Conservation (phyloP, 2,113 vertebrate genomes). For the Ranitomeya imitator region DNA sequence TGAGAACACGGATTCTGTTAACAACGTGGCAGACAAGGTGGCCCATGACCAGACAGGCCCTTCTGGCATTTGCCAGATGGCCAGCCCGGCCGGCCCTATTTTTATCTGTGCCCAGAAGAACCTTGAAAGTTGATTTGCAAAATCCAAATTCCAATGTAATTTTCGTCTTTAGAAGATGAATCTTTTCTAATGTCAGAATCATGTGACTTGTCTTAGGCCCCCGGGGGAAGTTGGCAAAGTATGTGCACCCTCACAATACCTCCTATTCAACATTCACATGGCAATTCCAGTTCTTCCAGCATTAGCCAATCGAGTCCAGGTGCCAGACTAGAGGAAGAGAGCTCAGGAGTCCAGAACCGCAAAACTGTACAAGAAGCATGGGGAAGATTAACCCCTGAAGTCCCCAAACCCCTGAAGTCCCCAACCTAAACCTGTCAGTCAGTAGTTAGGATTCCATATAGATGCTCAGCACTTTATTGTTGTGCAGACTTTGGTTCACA, state of each 20-base stretch:
- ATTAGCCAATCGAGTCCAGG: neutral
- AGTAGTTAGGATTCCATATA: too few species aligned
- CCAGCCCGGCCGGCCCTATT: too few species aligned
- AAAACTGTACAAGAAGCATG: neutral
- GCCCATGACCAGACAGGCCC: too few species aligned
- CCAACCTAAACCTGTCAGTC: neutral
- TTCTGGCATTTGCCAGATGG: too few species aligned
- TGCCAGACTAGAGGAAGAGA: neutral
- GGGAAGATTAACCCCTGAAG: neutral
- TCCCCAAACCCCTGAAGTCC: neutral
- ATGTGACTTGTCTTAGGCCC: slow-evolving; percentile 5
- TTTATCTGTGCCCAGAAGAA: too few species aligned
- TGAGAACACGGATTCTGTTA: too few species aligned
- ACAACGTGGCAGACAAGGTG: too few species aligned
- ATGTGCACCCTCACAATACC: neutral
- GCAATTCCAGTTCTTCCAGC: neutral
- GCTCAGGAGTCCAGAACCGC: neutral
- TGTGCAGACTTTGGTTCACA: too few species aligned
- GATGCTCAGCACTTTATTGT: too few species aligned
- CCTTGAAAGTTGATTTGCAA: too few species aligned
- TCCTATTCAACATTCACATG: neutral
- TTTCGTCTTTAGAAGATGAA: too few species aligned
- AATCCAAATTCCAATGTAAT: too few species aligned
- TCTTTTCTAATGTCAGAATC: neutral
- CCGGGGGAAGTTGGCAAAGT: neutral